Evolutionary conservation across 2,113 vertebrate species (phyloP).

Genomic region (Macrotis lagotis): DNA sequence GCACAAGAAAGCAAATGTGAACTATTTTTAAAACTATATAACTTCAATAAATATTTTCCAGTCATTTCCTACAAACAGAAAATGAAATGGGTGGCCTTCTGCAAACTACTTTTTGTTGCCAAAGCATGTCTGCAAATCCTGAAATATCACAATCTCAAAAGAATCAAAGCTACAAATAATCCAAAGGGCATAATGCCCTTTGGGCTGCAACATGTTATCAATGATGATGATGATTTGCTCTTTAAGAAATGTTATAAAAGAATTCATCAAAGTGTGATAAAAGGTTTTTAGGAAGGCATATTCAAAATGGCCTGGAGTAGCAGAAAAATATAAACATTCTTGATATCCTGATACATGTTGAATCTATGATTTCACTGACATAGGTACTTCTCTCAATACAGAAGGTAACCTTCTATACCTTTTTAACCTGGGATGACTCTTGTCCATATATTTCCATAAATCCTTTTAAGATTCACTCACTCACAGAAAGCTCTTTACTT

Average conservation of each 20-base stretch:
- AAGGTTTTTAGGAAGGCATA: not conserved
- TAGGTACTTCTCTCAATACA: not conserved
- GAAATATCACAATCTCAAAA: not conserved
- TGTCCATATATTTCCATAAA: not conserved
- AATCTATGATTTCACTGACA: not conserved
- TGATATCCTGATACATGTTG: not conserved
- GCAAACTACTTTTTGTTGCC: not conserved
- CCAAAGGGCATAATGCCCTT: not conserved
- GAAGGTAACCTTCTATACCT: not conserved
- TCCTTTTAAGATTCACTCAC: not conserved
- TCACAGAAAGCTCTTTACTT: not conserved
- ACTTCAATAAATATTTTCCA: not conserved
- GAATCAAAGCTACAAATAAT: not conserved
- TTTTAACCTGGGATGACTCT: not conserved
- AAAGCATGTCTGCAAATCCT: not conserved
- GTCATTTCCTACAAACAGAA: not conserved
- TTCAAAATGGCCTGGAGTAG: not conserved
- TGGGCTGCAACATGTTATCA: not conserved
- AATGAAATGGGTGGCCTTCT: not conserved
- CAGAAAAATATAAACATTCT: not conserved
- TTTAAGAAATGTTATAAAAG: not conserved
- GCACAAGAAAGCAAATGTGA: not conserved
- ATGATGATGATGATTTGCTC: not conserved
- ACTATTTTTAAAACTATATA: not conserved
- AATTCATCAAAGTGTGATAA: not conserved